These are phyloP conservation scores for Tetragonisca angustula DNA, from an alignment of 2,888 invertebrate species.

Conservation along the genomic window DNA sequence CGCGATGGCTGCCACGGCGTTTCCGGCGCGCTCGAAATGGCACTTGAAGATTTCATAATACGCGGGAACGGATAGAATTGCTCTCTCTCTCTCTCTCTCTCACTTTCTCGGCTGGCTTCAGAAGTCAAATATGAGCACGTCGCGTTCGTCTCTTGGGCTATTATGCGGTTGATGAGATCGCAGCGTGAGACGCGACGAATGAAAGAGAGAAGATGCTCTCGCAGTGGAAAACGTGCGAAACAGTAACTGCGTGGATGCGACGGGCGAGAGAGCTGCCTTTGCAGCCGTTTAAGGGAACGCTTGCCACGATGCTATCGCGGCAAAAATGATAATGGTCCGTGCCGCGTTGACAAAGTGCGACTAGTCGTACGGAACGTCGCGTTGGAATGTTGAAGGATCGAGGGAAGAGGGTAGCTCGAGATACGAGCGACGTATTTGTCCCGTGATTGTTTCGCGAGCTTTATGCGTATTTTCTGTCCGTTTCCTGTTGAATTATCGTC, in stretches of 20 bases:
- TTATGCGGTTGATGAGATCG: slow-evolving; percentile 61
- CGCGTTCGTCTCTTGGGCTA: slow-evolving; percentile 46
- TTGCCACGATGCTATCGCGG: slow-evolving; percentile 35
- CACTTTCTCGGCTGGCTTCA: not conserved
- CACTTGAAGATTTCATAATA: slow-evolving; percentile 18
- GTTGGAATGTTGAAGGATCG: not conserved
- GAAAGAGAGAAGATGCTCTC: slow-evolving; percentile 14
- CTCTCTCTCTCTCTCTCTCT: not conserved
- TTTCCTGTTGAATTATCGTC: not conserved
- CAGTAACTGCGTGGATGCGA: slow-evolving; percentile 14
- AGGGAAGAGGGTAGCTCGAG: not conserved
- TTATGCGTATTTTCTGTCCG: not conserved
- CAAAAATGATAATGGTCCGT: slow-evolving; percentile 44
- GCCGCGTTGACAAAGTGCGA: slow-evolving; percentile 23
- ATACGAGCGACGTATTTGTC: not conserved
- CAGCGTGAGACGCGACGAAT: slow-evolving; percentile 47
- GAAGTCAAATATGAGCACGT: slow-evolving; percentile 58
- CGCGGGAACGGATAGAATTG: slow-evolving; percentile 20
- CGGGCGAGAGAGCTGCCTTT: not conserved
- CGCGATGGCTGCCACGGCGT: not conserved
- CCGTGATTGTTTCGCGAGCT: no score
- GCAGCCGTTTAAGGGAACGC: slow-evolving; percentile 42
- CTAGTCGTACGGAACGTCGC: slow-evolving; percentile 4
- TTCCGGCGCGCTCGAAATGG: slow-evolving; percentile 18
- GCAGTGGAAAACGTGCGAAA: slow-evolving; percentile 50